These are phyloP conservation scores for Cladopsammia gracilis DNA, from an alignment of 64 coral and sea anemone species.

Conservation along the genomic window DNA sequence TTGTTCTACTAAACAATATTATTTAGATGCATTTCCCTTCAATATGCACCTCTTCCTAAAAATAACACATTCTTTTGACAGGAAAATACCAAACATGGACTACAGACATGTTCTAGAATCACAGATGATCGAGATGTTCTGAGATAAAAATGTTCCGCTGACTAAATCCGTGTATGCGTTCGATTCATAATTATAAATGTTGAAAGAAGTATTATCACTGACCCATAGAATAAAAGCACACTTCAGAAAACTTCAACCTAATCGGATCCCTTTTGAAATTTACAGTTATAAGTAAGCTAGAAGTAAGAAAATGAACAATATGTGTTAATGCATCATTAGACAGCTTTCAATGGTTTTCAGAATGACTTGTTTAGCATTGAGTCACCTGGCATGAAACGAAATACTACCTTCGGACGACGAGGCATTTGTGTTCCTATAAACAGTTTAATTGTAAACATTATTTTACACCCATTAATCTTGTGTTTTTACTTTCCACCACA, in stretches of 20 bases:
- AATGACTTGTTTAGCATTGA: no score
- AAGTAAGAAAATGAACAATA: no score
- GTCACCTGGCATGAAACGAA: no score
- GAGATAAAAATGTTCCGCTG: neutral
- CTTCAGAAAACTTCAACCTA: neutral
- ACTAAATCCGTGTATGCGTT: neutral
- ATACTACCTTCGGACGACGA: no score
- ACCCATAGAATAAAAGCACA: neutral
- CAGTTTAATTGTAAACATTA: no score
- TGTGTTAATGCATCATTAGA: no score
- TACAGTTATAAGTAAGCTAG: no score
- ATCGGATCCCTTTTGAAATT: no score
- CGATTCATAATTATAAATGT: neutral
- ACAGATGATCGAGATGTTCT: neutral
- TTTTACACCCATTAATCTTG: no score
- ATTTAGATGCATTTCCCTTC: neutral
- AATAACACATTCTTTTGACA: neutral
- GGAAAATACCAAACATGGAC: neutral
- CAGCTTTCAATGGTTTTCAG: no score
- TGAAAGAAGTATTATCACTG: neutral
- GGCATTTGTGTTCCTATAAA: no score
- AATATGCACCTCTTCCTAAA: neutral
- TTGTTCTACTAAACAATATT: neutral
- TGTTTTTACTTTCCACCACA: no score
- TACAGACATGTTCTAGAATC: slow-evolving; percentile 17